These are phyloP conservation scores for Felis chaus DNA, from an alignment of 2,113 vertebrate genomes.

Conservation along the genomic window DNA sequence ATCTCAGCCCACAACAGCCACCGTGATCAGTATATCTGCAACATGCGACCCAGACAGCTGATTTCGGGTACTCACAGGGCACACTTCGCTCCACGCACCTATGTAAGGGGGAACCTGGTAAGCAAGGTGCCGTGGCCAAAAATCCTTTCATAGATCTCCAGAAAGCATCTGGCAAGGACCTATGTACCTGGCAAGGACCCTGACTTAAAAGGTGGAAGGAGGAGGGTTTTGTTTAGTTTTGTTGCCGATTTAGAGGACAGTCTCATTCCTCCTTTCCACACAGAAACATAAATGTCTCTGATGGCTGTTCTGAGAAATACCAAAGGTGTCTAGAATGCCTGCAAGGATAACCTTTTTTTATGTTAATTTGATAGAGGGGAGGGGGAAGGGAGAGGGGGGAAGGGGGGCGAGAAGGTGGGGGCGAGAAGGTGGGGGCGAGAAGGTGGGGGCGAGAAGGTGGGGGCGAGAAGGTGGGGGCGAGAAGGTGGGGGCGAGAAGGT, in stretches of 20 bases:
- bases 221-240: too few relatives aligned
- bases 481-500: too few relatives aligned
- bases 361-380: too few relatives aligned
- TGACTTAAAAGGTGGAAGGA: neutral
- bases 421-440: too few relatives aligned
- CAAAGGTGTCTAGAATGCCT: neutral
- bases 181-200: neutral
- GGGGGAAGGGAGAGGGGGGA: too few relatives aligned
- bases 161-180: neutral
- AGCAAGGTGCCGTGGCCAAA: neutral
- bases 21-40: neutral
- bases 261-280: neutral
- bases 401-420: too few relatives aligned
- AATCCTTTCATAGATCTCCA: neutral
- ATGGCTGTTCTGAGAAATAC: neutral
- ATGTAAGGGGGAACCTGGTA: rapidly evolving
- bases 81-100: neutral
- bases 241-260: rapidly evolving
- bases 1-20: neutral
- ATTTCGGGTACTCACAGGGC: neutral
- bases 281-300: rapidly evolving
- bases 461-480: too few relatives aligned
- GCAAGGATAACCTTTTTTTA: neutral
- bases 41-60: neutral
- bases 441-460: too few relatives aligned